Conservation (phyloP, 2,888 invertebrate species). For the Nesidiocoris tenuis region DNA sequence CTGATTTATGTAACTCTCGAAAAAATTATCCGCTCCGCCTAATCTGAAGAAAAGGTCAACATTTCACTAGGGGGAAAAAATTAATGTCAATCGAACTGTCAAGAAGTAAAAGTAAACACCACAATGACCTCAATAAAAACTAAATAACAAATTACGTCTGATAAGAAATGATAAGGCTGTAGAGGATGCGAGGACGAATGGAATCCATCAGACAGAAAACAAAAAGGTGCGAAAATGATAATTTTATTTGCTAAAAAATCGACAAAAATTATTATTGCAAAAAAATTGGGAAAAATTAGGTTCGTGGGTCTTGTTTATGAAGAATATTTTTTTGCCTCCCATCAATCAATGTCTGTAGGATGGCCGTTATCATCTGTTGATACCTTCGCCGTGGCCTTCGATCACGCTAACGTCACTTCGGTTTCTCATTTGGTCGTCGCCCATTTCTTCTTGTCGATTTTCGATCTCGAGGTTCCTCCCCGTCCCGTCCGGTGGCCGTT, state of each 20-base stretch:
- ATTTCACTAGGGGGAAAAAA: not conserved
- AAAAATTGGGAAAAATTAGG: too few relatives aligned
- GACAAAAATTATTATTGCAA: too few relatives aligned
- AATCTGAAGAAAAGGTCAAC: too few relatives aligned
- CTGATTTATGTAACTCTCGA: not conserved
- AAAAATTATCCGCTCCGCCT: too few relatives aligned
- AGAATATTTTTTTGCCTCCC: not conserved
- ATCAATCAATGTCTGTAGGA: not conserved
- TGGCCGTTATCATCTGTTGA: not conserved
- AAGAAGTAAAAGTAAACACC: not conserved
- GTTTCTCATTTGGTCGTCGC: constrained; percentile 28
- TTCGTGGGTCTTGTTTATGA: too few relatives aligned
- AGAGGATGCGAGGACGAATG: too few relatives aligned
- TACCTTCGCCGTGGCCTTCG: constrained; percentile 11
- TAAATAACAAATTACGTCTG: not conserved
- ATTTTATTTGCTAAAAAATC: too few relatives aligned
- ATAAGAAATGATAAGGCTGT: too few relatives aligned
- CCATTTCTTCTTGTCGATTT: not conserved
- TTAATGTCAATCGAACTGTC: not conserved
- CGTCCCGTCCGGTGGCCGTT: not conserved
- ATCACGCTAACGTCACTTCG: constrained; percentile 28
- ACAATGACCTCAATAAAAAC: not conserved
- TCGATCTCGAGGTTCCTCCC: not conserved
- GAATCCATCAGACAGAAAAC: too few relatives aligned
- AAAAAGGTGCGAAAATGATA: too few relatives aligned